Evolutionary conservation across 2,113 vertebrate species (phyloP).

Genomic region (Mirza zaza): DNA sequence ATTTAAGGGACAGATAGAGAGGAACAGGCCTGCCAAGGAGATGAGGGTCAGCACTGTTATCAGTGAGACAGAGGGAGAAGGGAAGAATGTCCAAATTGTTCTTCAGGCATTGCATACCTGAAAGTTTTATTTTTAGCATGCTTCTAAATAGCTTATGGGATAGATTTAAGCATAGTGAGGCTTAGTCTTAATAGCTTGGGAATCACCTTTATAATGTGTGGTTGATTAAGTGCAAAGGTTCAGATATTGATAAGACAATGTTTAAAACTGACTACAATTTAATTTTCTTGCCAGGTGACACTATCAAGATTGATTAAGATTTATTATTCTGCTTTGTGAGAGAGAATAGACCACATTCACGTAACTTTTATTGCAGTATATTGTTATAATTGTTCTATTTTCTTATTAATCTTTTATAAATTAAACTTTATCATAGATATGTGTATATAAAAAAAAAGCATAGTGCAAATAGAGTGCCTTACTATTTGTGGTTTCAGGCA

Average conservation of each 20-base stretch:
- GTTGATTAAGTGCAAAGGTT: constrained; percentile 3
- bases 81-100: not conserved
- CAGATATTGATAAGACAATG: not conserved
- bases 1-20: not conserved
- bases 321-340: not conserved
- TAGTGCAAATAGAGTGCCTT: not conserved
- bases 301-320: not conserved
- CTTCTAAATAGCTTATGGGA: not conserved
- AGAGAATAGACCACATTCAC: not conserved
- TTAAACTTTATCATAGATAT: not conserved
- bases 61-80: not conserved
- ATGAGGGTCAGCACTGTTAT: too few species aligned
- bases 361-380: not conserved
- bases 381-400: not conserved
- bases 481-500: not conserved
- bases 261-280: constrained; percentile 4
- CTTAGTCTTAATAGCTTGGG: constrained; percentile 45
- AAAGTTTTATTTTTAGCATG: constrained; percentile 30
- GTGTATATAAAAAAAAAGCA: not conserved
- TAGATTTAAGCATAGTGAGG: not conserved
- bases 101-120: not conserved
- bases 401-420: not conserved
- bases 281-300: constrained; percentile 36
- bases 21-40: not conserved
- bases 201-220: not conserved